phyloP scores from a whole-genome alignment of 2,797 vertebrate species.

The Peromyscus melanophrys region DNA sequence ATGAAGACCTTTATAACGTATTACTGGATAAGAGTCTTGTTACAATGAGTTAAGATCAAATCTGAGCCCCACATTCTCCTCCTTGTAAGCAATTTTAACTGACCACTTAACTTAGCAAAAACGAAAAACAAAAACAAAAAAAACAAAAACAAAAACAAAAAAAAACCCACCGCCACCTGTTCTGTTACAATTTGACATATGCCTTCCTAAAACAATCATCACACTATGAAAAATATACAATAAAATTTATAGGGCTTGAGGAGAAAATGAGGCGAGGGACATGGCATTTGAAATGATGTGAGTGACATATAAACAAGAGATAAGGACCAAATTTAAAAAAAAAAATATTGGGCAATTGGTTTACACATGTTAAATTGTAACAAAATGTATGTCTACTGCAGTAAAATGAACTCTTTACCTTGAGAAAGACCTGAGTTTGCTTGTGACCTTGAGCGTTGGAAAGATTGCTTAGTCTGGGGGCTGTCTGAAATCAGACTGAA shows the following conservation, averaged over 20 bases:
- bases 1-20: background rate
- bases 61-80: background rate
- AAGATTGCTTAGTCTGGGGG: background rate
- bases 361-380: background rate
- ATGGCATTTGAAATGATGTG: background rate
- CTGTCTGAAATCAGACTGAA: slow-evolving; percentile 10
- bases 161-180: background rate
- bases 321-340: background rate
- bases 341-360: background rate
- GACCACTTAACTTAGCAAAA: background rate
- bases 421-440: background rate
- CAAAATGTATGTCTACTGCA: background rate
- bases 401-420: background rate
- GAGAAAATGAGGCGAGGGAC: background rate
- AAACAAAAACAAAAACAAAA: background rate
- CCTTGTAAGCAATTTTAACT: background rate
- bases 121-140: background rate
- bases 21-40: background rate
- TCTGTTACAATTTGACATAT: background rate
- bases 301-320: background rate
- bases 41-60: background rate
- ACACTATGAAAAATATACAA: background rate
- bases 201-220: slow-evolving; percentile 18
- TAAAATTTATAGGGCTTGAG: background rate
- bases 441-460: background rate